A percentile compares a stretch with the other conserved stretches of the same genome.
phyloP scores from a whole-genome alignment of 2,888 invertebrate genomes.

The Oligia strigilis region DNA sequence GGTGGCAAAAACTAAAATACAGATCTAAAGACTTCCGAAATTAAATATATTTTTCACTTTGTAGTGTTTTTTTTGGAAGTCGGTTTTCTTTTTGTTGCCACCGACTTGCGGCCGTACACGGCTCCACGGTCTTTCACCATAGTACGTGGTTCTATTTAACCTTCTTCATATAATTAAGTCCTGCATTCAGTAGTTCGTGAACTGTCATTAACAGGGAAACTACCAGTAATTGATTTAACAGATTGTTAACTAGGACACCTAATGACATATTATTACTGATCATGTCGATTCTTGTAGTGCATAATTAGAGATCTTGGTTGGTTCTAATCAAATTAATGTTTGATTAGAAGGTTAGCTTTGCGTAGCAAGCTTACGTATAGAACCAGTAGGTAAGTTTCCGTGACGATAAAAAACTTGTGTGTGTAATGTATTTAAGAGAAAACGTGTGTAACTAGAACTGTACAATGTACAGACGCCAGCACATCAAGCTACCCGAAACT shows the following conservation, averaged over 20 bases:
- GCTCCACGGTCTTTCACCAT: not conserved
- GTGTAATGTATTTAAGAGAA: not conserved
- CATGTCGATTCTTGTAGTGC: not conserved
- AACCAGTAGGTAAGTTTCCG: not conserved
- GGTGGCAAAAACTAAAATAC: no score
- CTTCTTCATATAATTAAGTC: not conserved
- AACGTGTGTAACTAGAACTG: not conserved
- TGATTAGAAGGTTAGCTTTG: not conserved
- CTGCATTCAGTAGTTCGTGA: not conserved
- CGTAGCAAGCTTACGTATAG: not conserved
- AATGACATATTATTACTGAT: conserved; percentile 4
- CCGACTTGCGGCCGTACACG: no score
- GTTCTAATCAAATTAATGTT: not conserved
- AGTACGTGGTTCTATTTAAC: not conserved
- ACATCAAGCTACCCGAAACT: no score
- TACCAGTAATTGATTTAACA: not conserved
- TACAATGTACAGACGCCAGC: not conserved
- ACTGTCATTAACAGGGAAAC: not conserved
- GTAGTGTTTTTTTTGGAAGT: no score
- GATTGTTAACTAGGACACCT: not conserved
- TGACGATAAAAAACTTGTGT: no score
- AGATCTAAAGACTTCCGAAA: no score
- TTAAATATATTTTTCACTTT: no score
- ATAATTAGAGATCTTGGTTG: conserved; percentile 2
- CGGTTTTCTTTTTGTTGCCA: not conserved